Conservation (phyloP, 2,888 invertebrate genomes). For the Drosophila acutilabella region DNA sequence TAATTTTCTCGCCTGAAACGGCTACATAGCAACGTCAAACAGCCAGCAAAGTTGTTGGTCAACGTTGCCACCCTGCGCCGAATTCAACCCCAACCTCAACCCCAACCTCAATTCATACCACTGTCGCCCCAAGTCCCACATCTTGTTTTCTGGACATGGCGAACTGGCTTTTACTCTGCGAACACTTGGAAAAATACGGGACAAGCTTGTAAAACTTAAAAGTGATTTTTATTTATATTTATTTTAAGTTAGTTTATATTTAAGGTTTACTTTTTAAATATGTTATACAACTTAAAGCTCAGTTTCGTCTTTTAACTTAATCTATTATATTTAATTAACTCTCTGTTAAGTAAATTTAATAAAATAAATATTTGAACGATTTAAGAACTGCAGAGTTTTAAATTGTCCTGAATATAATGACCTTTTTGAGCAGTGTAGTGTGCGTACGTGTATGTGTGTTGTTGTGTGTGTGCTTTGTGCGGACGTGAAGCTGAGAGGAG, state of each 20-base stretch:
- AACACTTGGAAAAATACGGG: neutral
- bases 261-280: too few relatives aligned
- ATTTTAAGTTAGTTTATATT: too few relatives aligned
- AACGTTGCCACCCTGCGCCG: conserved; percentile 9
- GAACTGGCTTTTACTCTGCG: conserved; percentile 29
- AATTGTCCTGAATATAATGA: too few relatives aligned
- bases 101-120: neutral
- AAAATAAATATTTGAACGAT: too few relatives aligned
- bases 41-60: conserved; percentile 49
- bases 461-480: conserved; percentile 49
- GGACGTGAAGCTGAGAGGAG: conserved; percentile 27
- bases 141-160: neutral
- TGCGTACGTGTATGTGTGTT: too few relatives aligned
- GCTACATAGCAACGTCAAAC: conserved; percentile 67
- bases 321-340: too few relatives aligned
- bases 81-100: neutral
- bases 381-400: too few relatives aligned
- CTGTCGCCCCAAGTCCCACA: neutral
- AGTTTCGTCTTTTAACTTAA: too few relatives aligned
- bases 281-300: too few relatives aligned
- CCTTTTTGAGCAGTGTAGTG: neutral
- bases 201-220: too few relatives aligned
- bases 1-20: conserved; percentile 84
- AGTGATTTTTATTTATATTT: too few relatives aligned
- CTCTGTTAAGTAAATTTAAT: too few relatives aligned